Evolutionary conservation across 2,797 vertebrate genomes (phyloP).

Genomic region (Tenualosa ilisha): DNA sequence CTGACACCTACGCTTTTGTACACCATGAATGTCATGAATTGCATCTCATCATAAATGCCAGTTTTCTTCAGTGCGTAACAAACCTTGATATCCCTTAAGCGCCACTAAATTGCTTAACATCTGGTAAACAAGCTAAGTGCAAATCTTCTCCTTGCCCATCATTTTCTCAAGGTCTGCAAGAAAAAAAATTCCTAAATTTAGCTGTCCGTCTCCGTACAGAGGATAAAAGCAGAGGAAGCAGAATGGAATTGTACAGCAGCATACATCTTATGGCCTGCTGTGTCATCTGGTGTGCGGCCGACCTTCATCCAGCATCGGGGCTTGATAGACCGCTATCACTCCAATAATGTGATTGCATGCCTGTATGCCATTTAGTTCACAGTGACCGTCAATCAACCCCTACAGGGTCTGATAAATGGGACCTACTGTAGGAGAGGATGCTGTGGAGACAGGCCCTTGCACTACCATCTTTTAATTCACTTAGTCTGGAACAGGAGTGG

Average conservation of each 20-base stretch:
- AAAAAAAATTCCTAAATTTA: not conserved
- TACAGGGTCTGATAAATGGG: conserved; percentile 33
- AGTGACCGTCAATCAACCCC: conserved; percentile 46
- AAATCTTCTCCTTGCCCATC: not conserved
- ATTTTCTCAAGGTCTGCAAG: not conserved
- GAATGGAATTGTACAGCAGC: not conserved
- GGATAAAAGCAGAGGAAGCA: not conserved
- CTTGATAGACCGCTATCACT: conserved; percentile 22
- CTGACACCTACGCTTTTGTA: not conserved
- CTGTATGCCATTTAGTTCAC: conserved; percentile 23
- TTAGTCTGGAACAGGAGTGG: conserved; percentile 46
- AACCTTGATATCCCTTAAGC: not conserved
- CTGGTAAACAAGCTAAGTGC: not conserved
- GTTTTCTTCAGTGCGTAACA: not conserved
- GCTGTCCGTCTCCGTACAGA: not conserved
- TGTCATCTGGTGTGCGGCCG: not conserved
- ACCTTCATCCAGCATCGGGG: conserved; percentile 39
- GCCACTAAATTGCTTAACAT: not conserved
- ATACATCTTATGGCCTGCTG: not conserved
- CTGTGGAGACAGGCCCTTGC: not conserved
- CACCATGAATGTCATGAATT: not conserved
- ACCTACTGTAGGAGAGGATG: conserved; percentile 18
- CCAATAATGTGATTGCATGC: conserved; percentile 5
- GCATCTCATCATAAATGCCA: not conserved
- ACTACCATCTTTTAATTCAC: conserved; percentile 57